Conservation (phyloP, 2,797 vertebrate species). For the Cryptoprocta ferox region DNA sequence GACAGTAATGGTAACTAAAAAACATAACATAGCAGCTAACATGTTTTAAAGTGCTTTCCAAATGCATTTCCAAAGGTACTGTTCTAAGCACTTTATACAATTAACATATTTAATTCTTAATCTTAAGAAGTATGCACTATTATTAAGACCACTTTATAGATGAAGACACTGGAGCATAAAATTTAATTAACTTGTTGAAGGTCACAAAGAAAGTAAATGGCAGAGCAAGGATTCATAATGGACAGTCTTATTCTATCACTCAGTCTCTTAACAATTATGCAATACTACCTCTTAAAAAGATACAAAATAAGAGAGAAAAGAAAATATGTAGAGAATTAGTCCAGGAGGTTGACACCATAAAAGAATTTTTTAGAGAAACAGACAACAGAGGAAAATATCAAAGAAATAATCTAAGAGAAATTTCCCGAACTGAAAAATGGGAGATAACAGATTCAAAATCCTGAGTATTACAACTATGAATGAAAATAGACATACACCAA, state of each 20-base stretch:
- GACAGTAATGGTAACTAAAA: background rate
- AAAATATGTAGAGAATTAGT: background rate
- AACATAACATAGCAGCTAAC: background rate
- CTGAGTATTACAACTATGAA: background rate
- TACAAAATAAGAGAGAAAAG: background rate
- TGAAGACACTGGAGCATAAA: background rate
- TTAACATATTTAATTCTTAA: background rate
- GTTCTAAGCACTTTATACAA: background rate
- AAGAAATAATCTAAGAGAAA: background rate
- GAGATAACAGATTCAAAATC: background rate
- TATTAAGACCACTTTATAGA: slow-evolving; percentile 2
- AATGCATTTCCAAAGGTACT: background rate
- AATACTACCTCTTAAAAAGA: background rate
- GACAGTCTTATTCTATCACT: background rate
- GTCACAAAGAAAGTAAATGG: background rate
- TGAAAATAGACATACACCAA: background rate
- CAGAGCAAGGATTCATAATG: background rate
- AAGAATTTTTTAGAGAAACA: background rate
- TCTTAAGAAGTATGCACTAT: background rate
- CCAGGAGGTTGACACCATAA: background rate
- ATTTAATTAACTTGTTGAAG: background rate
- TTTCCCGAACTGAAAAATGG: background rate
- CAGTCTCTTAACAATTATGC: background rate
- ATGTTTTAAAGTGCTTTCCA: background rate
- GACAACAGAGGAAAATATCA: background rate